Evolutionary conservation across 2,888 invertebrate genomes (phyloP).

Genomic region (Lasioglossum villosulum): DNA sequence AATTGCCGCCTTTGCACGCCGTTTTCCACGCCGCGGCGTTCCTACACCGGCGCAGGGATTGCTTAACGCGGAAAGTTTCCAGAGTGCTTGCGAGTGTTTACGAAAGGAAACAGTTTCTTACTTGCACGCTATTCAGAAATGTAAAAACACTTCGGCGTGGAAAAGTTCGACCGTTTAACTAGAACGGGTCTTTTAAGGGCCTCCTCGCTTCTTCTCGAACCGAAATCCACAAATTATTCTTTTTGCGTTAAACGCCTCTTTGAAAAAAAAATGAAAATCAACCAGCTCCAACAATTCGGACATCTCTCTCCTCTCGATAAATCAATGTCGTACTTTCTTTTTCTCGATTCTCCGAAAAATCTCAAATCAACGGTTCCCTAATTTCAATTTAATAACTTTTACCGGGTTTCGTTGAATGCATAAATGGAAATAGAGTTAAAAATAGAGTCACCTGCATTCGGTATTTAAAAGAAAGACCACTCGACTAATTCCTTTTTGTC

Average conservation of each 20-base stretch:
- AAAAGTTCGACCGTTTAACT: constrained; percentile 38
- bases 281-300: neutral
- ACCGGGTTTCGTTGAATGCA: too few relatives aligned
- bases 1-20: constrained; percentile 74
- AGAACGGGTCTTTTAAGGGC: constrained; percentile 1
- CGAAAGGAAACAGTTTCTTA: constrained; percentile 74
- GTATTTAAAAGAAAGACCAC: neutral
- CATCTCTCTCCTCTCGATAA: neutral
- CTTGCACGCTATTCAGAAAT: constrained; percentile 61
- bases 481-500: neutral
- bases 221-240: neutral
- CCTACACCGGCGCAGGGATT: constrained; percentile 66
- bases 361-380: too few relatives aligned
- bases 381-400: too few relatives aligned
- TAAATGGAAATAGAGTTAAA: neutral
- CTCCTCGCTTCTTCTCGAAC: neutral
- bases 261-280: neutral
- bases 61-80: constrained; percentile 77
- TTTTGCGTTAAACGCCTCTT: neutral
- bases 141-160: constrained; percentile 47
- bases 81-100: constrained; percentile 75
- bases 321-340: neutral
- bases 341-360: too few relatives aligned
- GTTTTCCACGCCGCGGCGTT: constrained; percentile 72
- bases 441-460: neutral